Conservation (phyloP, 2,888 invertebrate genomes). For the Seira sanloemensis region DNA sequence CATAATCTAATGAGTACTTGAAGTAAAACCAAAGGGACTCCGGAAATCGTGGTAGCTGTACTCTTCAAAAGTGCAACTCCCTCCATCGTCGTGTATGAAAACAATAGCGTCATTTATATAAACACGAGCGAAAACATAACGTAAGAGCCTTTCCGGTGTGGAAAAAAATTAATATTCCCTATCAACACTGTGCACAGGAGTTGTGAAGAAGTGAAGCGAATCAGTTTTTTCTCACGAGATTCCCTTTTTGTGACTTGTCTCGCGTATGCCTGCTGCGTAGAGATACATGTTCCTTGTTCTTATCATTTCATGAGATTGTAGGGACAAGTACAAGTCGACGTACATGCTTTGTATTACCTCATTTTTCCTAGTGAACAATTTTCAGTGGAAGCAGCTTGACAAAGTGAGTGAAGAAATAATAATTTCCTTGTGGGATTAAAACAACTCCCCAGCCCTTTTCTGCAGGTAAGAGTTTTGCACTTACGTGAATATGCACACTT, state of each 20-base stretch:
- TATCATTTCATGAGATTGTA: neutral
- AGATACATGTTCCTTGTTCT: neutral
- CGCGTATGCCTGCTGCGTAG: too few relatives aligned
- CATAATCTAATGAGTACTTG: conserved; percentile 41
- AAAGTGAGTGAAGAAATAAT: too few relatives aligned
- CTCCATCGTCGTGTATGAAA: neutral
- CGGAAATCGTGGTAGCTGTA: conserved; percentile 51
- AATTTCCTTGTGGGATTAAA: too few relatives aligned
- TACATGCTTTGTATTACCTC: conserved; percentile 2
- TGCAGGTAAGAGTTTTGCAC: too few relatives aligned
- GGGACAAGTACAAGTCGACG: neutral
- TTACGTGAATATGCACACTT: too few relatives aligned
- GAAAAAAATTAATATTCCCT: conserved; percentile 39
- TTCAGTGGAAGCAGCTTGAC: too few relatives aligned
- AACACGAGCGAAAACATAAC: conserved; percentile 61
- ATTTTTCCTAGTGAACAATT: too few relatives aligned
- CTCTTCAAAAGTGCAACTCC: neutral
- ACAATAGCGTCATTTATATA: neutral
- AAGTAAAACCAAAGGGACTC: neutral
- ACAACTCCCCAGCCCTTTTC: too few relatives aligned
- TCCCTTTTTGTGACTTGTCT: neutral
- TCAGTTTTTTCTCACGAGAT: conserved; percentile 10
- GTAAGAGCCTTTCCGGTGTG: conserved; percentile 63
- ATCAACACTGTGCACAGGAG: too few relatives aligned
- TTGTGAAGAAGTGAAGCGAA: too few relatives aligned